Base-by-base conservation (phyloP, 2,797 vertebrate species). In the Calcarius lapponicus region DNA sequence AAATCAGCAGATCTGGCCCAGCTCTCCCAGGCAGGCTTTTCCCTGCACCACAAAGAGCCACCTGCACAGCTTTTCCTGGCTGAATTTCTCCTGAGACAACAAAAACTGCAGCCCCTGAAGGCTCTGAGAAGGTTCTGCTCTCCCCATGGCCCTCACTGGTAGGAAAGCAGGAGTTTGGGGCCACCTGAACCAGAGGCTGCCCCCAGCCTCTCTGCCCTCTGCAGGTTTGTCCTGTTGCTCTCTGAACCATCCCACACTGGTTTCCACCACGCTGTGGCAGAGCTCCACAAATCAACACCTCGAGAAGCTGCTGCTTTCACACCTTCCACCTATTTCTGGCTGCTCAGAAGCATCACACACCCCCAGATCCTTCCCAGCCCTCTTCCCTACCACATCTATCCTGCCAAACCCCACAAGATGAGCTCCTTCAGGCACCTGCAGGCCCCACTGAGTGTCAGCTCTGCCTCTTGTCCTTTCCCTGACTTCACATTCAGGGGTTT, bases 1-100 rank as follows among this genome's bases (percentile, higher is more conserved):
- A 34, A 19, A 38, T 40, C 71, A 69, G 89, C 93, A 85, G 67
- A 19, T 25, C 91, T 53, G 75, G 74, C 40, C 95, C 81, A 56
- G 93, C 86, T 89, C 78, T 69, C 64, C 51, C 80, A 47, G 79
- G 71, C 58, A 69, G 78, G 50, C 18, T 86, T 62, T 71, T 13
- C 71, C 83, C 85, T 3, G 45, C 61, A 7, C 56, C 45, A 57
- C 75, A 50, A 80, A 62, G 61, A 95, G 80, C 86, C 0, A 3
- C 91, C 71, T 50, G 62, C 80, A 75, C 29, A 4, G 14, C 3
- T 94, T 51, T 29, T 28, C 16, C 62, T 42, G 36, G 9, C 43
- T 86, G 50, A 9, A 12, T 62, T 48, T 43, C 56, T 54, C 40
- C 50, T 4, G 21, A 64, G 53, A 51, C 25, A 24, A 26, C n/a